Base-by-base conservation (phyloP, 1,140 invertebrate genomes). In the Aricia agestis region DNA sequence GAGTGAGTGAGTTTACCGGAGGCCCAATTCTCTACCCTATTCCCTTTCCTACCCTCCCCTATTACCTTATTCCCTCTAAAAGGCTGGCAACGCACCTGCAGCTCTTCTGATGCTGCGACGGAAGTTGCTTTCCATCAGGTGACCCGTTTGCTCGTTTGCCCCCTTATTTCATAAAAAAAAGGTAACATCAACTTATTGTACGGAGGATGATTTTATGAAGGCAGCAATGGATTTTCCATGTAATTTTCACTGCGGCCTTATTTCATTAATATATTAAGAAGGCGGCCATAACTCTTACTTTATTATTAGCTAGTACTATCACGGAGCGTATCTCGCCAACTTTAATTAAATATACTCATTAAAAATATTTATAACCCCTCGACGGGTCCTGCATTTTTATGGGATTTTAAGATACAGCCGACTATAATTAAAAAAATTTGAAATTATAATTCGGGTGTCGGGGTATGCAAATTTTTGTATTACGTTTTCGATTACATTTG, bases 301-400 rank as follows among this genome's bases (percentile, higher is more conserved):
- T 76, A 78, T 81, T 71, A 79, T 81, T 78, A 79, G 73, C 78
- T 67, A 76, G 77, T 75, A 75, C 75, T 79, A 79, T 78, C 81
- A 76, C 76, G 78, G 45, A 79, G 72, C 74, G 72, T 75, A 79
- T 78, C 81, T 81, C 78, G 78, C 71, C 66, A 78, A 82, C 75
- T 85, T 84, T 85, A 83, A 86, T 86, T 83, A 86, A 86, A 85
- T 86, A 85, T 81, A 80, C 76, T 78, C 78, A 81, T 86, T 86
- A 86, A 86, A 84, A 83, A 86, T 86, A 85, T 86, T 86, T 86
- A 86, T 86, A 81, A 79, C 78, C 63, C 72, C 71, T 73, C 74
- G n/a, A n/a, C n/a, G 74, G 77, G 75, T 71, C 81, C 74, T 81
- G 84, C 82, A 83, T 85, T 82, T 86, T 84, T 83, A 85, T 84